These are phyloP conservation scores for Cremastinae sp. DNA, from an alignment of 2,888 invertebrate species.

Conservation along the genomic window DNA sequence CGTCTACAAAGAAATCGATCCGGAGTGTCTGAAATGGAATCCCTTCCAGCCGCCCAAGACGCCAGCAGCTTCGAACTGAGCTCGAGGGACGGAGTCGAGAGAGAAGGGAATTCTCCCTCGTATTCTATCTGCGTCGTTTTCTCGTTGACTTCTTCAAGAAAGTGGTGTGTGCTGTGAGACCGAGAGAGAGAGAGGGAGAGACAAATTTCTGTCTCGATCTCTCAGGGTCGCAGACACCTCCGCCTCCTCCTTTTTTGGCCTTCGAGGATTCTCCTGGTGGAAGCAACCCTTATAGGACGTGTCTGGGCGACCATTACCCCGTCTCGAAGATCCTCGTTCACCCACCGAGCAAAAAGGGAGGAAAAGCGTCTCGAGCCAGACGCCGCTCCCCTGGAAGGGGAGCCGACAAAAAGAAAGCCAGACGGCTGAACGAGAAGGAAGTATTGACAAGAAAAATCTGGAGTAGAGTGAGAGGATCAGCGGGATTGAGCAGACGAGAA, in stretches of 20 bases:
- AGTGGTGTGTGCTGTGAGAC: no score
- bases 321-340: constrained; percentile 34
- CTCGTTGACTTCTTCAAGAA: constrained; percentile 33
- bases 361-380: constrained; percentile 32
- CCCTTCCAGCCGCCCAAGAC: constrained; percentile 86
- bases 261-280: constrained; percentile 28
- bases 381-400: constrained; percentile 5
- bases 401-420: constrained; percentile 12
- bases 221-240: constrained; percentile 56
- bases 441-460: neutral
- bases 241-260: constrained; percentile 39
- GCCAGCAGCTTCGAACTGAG: constrained; percentile 79
- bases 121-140: constrained; percentile 31
- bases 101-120: constrained; percentile 31
- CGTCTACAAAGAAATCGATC: constrained; percentile 93
- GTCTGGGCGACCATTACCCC: constrained; percentile 57
- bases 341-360: constrained; percentile 20
- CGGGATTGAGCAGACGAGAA: constrained; percentile 2
- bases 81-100: constrained; percentile 34
- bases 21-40: constrained; percentile 93
- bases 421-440: neutral
- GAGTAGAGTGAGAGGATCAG: neutral
- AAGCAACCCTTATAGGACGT: constrained; percentile 52
- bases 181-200: no score
- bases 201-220: constrained; percentile 30